phyloP scores from a whole-genome alignment of 2,797 vertebrate genomes.

The Tenualosa thibaudeaui region DNA sequence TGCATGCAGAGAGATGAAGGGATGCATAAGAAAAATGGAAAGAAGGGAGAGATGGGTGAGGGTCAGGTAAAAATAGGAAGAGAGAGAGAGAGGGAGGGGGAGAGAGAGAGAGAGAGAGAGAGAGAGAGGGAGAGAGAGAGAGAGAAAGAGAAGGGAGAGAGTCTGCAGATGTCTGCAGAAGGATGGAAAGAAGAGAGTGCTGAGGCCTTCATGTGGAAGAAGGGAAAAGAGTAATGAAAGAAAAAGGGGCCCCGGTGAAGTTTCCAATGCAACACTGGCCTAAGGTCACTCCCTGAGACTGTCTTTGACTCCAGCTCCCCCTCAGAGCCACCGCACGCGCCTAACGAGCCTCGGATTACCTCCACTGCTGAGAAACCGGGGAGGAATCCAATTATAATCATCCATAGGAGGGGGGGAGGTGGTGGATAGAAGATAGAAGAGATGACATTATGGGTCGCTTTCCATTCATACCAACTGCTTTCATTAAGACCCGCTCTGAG shows the following conservation, averaged over 20 bases:
- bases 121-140: not conserved
- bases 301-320: conserved; percentile 73
- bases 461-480: conserved; percentile 62
- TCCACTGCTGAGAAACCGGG: conserved; percentile 69
- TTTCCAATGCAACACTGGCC: conserved; percentile 44
- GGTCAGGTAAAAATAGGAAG: too few species aligned
- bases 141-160: not conserved
- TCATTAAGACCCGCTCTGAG: conserved; percentile 51
- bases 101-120: not conserved
- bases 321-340: conserved; percentile 39
- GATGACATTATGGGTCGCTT: conserved; percentile 72
- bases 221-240: not conserved
- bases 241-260: conserved; percentile 9
- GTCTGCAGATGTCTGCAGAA: conserved; percentile 26
- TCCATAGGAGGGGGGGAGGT: conserved; percentile 68
- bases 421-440: conserved; percentile 69
- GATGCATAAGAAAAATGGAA: not conserved
- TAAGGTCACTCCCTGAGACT: conserved; percentile 59
- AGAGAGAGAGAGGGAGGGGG: not conserved
- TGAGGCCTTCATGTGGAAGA: not conserved
- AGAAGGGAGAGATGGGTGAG: too few species aligned
- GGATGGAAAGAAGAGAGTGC: conserved; percentile 36
- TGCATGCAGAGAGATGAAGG: not conserved
- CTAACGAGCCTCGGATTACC: conserved; percentile 70
- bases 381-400: conserved; percentile 75